phyloP scores from a whole-genome alignment of 2,888 invertebrate species.

The Caenorhabditis afra region DNA sequence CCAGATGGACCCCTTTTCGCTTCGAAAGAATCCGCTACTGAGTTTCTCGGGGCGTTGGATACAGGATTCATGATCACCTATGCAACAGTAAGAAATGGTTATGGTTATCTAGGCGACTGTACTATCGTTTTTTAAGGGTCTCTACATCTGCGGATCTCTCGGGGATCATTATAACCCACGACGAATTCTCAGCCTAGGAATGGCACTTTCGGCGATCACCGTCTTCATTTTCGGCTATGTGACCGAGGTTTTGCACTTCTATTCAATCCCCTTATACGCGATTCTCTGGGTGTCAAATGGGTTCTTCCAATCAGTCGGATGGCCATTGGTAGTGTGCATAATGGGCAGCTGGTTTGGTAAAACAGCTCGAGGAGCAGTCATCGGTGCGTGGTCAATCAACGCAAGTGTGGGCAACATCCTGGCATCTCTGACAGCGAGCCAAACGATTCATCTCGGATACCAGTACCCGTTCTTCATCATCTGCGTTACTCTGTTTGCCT shows the following conservation, averaged over 20 bases:
- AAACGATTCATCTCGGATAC: slow-evolving; percentile 61
- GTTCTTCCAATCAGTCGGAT: slow-evolving; percentile 82
- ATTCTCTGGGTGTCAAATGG: slow-evolving; percentile 81
- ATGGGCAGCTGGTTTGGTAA: slow-evolving; percentile 81
- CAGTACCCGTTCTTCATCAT: slow-evolving; percentile 42
- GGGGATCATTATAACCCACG: slow-evolving; percentile 82
- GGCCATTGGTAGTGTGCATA: slow-evolving; percentile 82
- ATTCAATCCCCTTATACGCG: slow-evolving; percentile 81
- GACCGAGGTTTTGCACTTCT: slow-evolving; percentile 81
- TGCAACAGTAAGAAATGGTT: slow-evolving; percentile 60
- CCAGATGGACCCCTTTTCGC: slow-evolving; percentile 51
- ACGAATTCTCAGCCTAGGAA: slow-evolving; percentile 81
- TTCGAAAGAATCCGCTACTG: slow-evolving; percentile 59
- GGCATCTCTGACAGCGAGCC: slow-evolving; percentile 81
- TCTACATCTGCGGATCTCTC: slow-evolving; percentile 82
- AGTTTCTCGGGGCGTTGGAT: slow-evolving; percentile 71
- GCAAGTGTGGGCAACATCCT: slow-evolving; percentile 82
- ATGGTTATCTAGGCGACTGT: too few relatives aligned
- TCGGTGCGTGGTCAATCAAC: slow-evolving; percentile 82
- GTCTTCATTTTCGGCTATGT: slow-evolving; percentile 82
- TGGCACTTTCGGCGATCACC: slow-evolving; percentile 80
- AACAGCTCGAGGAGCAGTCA: slow-evolving; percentile 77
- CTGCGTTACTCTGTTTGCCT: slow-evolving; percentile 77
- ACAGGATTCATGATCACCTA: slow-evolving; percentile 70
- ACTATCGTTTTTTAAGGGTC: slow-evolving; percentile 79